Evolutionary conservation across 2,797 vertebrate species (phyloP), one percentile per base, ranked within the genome.

Genomic region (Malacoctenus gilli): DNA sequence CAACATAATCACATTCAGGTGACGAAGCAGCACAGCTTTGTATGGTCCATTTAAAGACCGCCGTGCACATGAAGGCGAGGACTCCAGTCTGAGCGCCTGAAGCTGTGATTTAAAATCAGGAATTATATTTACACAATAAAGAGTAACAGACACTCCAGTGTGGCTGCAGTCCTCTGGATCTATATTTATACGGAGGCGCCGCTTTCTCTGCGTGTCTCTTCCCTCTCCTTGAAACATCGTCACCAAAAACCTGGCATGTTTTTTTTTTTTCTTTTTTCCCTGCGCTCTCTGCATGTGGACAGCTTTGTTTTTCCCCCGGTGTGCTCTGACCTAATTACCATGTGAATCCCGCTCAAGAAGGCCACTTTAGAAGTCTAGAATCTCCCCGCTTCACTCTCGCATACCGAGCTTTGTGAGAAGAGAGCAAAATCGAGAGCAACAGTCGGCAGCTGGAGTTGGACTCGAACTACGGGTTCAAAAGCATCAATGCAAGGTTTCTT

Each of bases 281-380:
- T 34, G 39, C 61, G 28, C 48, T 41, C 46, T 21, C 48, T 66
- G 55, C 71, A 55, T 71, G 59, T 19, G 16, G 53, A 54, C 72
- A 53, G 65, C 54, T 76, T 77, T 75, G 75, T 79, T 86, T 78
- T 68, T 68, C 69, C 61, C n/a, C n/a, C n/a, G n/a, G 76, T 72
- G 66, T 66, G 61, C 44, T 37, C 72, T 57, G 80, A 80, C 78
- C 83, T 85, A 60, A 85, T 85, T 89, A 85, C 74, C 82, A 83
- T 82, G 69, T 78, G 77, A 88, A 83, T 86, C 80, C 65, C 35
- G 54, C 74, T 69, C 28, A 7, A 72, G 48, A 73, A 69, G 50
- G 53, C 71, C 72, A 82, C 76, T 84, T 77, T 77, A 55, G 68
- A 70, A 74, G 61, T 68, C 55, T 60, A 47, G 75, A 64, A 78